Evolutionary conservation across 2,797 vertebrate species (phyloP), one percentile per base, ranked within the genome.

Genomic region (Monodelphis domestica): DNA sequence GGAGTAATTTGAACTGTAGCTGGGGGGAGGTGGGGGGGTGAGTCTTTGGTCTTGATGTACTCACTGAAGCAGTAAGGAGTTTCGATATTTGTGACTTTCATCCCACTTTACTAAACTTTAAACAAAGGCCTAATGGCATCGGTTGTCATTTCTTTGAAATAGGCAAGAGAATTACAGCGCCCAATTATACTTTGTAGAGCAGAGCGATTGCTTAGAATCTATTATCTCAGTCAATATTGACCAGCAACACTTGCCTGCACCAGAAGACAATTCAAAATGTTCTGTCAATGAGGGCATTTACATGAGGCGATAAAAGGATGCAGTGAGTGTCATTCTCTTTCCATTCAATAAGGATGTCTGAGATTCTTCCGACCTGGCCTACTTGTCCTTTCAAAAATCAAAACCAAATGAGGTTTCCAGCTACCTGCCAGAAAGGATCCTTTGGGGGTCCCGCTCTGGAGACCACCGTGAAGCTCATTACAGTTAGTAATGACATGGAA

Each of bases 31-130:
- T 11, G 33, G 33, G 59, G 5, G 14, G 59, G 5, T 63, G 59
- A 78, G 21, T 45, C 21, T 21, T 78, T 24, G 70, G 38, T 78
- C 17, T 78, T 45, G 17, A 45, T 38, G 45, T 94, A 91, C 54
- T 96, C 95, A 94, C 28, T 94, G 90, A 95, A 96, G 59, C 90
- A 97, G 55, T 87, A 97, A 95, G 33, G 54, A 96, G 89, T 4
- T 94, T 90, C 97, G 57, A 70, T 29, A 91, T 92, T 94, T 96
- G 14, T 94, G n/a, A 95, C 94, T 95, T 90, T 63, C 54, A 54
- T 95, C 53, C 30, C 26, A 95, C 33, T 93, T n/a, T 97, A 92
- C 96, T 96, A 96, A 96, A 96, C 95, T 96, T 97, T 97, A 97
- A 97, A 94, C 78, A 96, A 96, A 95, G 51, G 56, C 94, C 91